Evolutionary conservation across 1,140 invertebrate species (phyloP).

Genomic region (Bombyx mori): ASM3026992v2 NC_085112.1:6339501-6340000

Average conservation of each 20-base stretch:
- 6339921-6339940: too few species aligned
- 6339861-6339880: too few species aligned
- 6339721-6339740: slow-evolving; percentile 12
- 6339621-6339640: slow-evolving; percentile 61
- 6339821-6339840: slow-evolving; percentile 4
- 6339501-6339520: slow-evolving; percentile 17
- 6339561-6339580: slow-evolving; percentile 31
- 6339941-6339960: too few species aligned
- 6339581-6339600: slow-evolving; percentile 30
- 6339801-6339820: slow-evolving; percentile 1
- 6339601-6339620: slow-evolving; percentile 42
- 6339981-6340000: neutral
- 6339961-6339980: too few species aligned
- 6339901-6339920: neutral
- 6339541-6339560: slow-evolving; percentile 37
- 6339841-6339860: slow-evolving; percentile 7
- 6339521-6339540: slow-evolving; percentile 13
- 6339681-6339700: slow-evolving; percentile 14
- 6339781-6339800: slow-evolving; percentile 7
- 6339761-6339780: slow-evolving; percentile 12
- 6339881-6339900: neutral
- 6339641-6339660: slow-evolving; percentile 39
- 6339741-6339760: slow-evolving; percentile 25
- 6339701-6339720: slow-evolving; percentile 13
- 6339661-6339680: slow-evolving; percentile 36